Evolutionary conservation across 2,888 invertebrate genomes (phyloP).

Genomic region (Apodemia duryi): DNA sequence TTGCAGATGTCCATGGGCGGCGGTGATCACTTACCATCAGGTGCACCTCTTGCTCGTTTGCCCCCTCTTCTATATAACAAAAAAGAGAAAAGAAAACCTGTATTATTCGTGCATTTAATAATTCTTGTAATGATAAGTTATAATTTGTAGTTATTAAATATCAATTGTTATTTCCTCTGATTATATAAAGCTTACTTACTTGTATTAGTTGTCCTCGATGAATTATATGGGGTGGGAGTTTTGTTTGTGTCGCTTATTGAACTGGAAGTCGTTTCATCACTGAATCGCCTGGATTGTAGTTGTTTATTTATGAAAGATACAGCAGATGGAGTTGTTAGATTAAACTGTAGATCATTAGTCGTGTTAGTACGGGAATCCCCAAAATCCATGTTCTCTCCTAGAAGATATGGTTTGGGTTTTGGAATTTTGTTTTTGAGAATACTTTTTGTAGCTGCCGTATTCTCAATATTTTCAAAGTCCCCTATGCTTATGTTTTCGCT

Average conservation of each 20-base stretch:
- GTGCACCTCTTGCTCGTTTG: no score
- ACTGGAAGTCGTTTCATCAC: constrained; percentile 40
- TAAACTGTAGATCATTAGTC: constrained; percentile 35
- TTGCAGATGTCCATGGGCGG: no score
- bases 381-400: constrained; percentile 82
- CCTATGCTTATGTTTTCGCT: constrained; percentile 40
- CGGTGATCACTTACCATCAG: no score
- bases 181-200: constrained; percentile 38
- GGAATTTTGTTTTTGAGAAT: constrained; percentile 87
- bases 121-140: no score
- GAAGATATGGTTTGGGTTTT: constrained; percentile 86
- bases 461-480: constrained; percentile 59
- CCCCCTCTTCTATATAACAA: no score
- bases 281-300: constrained; percentile 48
- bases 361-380: constrained; percentile 41
- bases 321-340: constrained; percentile 43
- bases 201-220: constrained; percentile 50
- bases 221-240: constrained; percentile 37
- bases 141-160: no score
- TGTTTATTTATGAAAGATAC: constrained; percentile 64
- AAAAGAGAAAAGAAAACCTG: no score
- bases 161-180: no score
- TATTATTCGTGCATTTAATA: no score
- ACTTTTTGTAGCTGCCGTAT: constrained; percentile 81
- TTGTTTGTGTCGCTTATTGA: constrained; percentile 38